Conservation (phyloP, 2,888 invertebrate species). For the Thelaira solivaga region DNA sequence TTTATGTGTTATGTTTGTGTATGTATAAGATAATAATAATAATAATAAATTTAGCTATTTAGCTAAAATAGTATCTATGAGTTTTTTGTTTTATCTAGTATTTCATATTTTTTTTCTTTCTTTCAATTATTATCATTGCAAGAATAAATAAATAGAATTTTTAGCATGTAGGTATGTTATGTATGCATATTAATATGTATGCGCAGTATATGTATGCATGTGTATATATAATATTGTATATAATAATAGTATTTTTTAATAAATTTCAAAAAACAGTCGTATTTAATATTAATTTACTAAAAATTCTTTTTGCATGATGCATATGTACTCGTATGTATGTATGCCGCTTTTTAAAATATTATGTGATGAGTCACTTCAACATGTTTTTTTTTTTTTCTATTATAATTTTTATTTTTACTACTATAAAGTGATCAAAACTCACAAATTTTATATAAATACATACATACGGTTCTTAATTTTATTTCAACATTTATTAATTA, state of each 20-base stretch:
- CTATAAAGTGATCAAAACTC: constrained; percentile 25
- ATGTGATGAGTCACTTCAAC: constrained; percentile 73
- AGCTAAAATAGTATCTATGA: too few relatives aligned
- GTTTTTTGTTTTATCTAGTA: too few relatives aligned
- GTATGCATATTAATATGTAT: not conserved
- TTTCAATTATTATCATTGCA: not conserved
- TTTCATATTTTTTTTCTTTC: not conserved
- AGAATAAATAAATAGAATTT: not conserved
- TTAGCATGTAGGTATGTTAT: not conserved
- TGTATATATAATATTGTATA: constrained; percentile 38
- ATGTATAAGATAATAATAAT: not conserved
- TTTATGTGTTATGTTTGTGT: not conserved
- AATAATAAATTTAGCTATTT: not conserved
- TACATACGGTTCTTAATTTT: constrained; percentile 35
- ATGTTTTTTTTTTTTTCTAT: constrained; percentile 51
- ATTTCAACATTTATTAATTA: constrained; percentile 33
- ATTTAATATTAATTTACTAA: constrained; percentile 51
- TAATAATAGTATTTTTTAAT: constrained; percentile 44
- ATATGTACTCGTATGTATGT: too few relatives aligned
- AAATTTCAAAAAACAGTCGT: constrained; percentile 71
- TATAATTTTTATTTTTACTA: not conserved
- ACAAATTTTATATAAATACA: constrained; percentile 32
- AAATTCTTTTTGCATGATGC: constrained; percentile 27
- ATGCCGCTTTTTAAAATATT: constrained; percentile 45
- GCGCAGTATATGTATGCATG: not conserved